Percentiles rank a stretch among this genome's conserved stretches.
These are phyloP conservation scores for Brachionus plicatilis DNA, from an alignment of 1,140 invertebrate genomes.

Conservation along the genomic window DNA sequence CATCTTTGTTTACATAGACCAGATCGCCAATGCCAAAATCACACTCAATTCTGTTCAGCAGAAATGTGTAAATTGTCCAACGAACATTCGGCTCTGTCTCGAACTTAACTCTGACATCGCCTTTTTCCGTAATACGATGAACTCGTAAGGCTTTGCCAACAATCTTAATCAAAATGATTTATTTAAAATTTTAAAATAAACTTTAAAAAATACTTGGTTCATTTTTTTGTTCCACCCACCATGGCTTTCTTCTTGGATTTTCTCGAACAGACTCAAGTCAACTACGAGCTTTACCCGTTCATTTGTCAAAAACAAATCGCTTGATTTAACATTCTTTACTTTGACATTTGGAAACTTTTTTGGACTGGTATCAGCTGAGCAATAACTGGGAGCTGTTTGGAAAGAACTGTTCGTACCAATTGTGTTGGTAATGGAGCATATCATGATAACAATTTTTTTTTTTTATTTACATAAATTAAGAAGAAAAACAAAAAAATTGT, in stretches of 20 bases:
- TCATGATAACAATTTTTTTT: not conserved
- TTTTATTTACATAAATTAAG: slow-evolving; percentile 34
- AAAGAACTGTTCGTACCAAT: not conserved
- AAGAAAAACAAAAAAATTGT: slow-evolving; percentile 3
- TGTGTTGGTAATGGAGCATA: not conserved
- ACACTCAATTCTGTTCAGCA: slow-evolving; percentile 64
- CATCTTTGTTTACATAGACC: slow-evolving; percentile 71
- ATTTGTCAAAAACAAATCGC: slow-evolving; percentile 66
- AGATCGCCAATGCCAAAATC: slow-evolving; percentile 69
- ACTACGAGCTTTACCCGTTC: slow-evolving; percentile 76
- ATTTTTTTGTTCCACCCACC: slow-evolving; percentile 87
- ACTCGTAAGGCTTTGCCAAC: slow-evolving; percentile 70
- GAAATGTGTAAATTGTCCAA: slow-evolving; percentile 81
- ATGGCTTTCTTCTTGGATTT: slow-evolving; percentile 79
- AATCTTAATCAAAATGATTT: not conserved
- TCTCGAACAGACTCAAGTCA: slow-evolving; percentile 67
- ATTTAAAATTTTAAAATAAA: slow-evolving; percentile 49
- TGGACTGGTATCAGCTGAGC: not conserved
- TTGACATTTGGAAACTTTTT: not conserved
- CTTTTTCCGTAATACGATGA: slow-evolving; percentile 79
- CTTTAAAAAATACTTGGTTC: slow-evolving; percentile 64
- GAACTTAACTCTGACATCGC: slow-evolving; percentile 80
- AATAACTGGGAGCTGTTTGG: not conserved
- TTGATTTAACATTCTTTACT: not conserved
- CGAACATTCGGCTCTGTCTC: slow-evolving; percentile 64